Percentiles rank a stretch among this genome's conserved stretches.
phyloP scores from a whole-genome alignment of 2,797 vertebrate genomes.

The Sebastes nivosus region DNA sequence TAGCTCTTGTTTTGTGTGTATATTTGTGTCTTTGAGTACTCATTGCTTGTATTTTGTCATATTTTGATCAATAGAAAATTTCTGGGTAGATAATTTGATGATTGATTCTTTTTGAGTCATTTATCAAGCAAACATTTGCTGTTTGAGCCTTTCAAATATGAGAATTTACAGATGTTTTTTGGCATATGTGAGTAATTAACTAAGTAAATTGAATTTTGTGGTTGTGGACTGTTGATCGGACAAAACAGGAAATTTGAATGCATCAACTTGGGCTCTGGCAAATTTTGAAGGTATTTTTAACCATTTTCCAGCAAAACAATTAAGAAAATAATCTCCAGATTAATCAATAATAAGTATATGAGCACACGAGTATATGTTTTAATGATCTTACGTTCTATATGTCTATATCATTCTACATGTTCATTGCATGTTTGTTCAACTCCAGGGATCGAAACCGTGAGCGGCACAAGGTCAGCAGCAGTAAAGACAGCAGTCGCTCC shows the following conservation, averaged over 20 bases:
- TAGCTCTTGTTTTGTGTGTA: not conserved
- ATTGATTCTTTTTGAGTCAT: not conserved
- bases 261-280: not conserved
- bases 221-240: not conserved
- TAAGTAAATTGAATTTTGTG: not conserved
- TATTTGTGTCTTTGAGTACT: not conserved
- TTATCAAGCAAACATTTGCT: not conserved
- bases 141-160: not conserved
- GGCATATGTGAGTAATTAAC: not conserved
- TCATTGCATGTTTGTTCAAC: not conserved
- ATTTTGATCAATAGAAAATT: not conserved
- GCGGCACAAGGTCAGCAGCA: conserved; percentile 88
- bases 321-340: not conserved
- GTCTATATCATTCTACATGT: not conserved
- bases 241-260: not conserved
- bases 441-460: conserved; percentile 87
- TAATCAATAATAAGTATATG: too few relatives aligned
- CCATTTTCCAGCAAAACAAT: not conserved
- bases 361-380: not conserved
- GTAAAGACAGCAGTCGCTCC: conserved; percentile 88
- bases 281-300: not conserved
- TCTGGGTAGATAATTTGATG: not conserved
- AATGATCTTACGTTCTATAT: not conserved
- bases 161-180: not conserved
- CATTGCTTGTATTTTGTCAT: not conserved